Conservation (phyloP, 1,140 invertebrate genomes). For the Chymomyza costata region DNA sequence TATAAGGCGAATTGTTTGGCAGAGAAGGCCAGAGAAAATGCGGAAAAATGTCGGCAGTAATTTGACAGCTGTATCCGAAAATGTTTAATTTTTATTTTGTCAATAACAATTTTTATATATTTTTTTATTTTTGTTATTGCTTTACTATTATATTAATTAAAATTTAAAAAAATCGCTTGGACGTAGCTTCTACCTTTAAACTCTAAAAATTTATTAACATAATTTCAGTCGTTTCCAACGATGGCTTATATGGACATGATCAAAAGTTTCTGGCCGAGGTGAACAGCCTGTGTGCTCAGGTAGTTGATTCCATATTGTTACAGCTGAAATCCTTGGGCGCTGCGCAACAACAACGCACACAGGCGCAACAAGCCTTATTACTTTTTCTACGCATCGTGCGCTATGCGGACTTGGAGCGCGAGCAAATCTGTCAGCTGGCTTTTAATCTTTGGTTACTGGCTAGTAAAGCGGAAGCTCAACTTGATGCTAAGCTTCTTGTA, state of each 20-base stretch:
- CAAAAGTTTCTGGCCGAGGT: conserved; percentile 89
- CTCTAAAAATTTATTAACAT: no score
- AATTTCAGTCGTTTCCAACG: conserved; percentile 92
- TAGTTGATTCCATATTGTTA: conserved; percentile 86
- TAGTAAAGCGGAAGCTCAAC: conserved; percentile 77
- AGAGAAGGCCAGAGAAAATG: no score
- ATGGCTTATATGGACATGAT: conserved; percentile 93
- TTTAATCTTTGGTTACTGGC: conserved; percentile 87
- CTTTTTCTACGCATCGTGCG: conserved; percentile 84
- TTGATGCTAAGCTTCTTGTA: conserved; percentile 62
- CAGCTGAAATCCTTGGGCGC: conserved; percentile 82
- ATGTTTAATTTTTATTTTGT: no score
- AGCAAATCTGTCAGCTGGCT: conserved; percentile 80
- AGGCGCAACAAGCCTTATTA: conserved; percentile 83
- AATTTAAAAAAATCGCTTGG: background rate
- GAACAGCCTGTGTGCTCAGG: conserved; percentile 84
- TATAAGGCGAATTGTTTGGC: no score
- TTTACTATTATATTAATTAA: no score
- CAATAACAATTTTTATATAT: background rate
- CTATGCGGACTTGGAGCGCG: conserved; percentile 81
- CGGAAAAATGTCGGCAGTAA: no score
- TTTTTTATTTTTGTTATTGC: background rate
- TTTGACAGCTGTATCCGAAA: no score
- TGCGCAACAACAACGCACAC: conserved; percentile 79
- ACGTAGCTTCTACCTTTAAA: background rate